Conservation (phyloP, 2,888 invertebrate species). For the Hylaea fasciaria region DNA sequence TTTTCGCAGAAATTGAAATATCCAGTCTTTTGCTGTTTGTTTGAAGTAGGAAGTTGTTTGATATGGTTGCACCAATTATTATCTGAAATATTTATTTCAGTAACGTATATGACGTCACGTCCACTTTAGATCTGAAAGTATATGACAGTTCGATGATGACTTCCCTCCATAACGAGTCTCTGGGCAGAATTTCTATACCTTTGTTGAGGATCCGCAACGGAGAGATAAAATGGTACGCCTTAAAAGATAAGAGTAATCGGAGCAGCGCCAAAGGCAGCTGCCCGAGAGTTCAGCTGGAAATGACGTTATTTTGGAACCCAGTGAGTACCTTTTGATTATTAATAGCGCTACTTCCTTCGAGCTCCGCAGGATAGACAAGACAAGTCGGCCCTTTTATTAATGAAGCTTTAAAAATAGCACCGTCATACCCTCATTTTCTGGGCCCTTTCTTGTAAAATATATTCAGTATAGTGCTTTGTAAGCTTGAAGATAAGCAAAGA, state of each 20-base stretch:
- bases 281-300: conserved; percentile 70
- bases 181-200: conserved; percentile 73
- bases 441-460: too few species aligned
- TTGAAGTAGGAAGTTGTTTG: too few species aligned
- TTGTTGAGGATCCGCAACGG: conserved; percentile 65
- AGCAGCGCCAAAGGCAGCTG: conserved; percentile 70
- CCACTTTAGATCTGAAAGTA: conserved; percentile 69
- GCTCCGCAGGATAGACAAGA: too few species aligned
- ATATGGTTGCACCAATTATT: background rate
- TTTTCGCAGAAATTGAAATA: too few species aligned
- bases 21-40: too few species aligned
- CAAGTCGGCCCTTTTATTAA: too few species aligned
- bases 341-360: background rate
- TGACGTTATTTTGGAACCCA: conserved; percentile 72
- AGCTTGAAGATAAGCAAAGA: too few species aligned
- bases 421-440: too few species aligned
- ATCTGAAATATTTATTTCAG: conserved; percentile 53
- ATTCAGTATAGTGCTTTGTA: too few species aligned
- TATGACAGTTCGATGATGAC: conserved; percentile 64
- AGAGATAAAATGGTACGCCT: conserved; percentile 68
- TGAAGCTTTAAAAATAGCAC: too few species aligned
- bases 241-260: conserved; percentile 67
- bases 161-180: conserved; percentile 53
- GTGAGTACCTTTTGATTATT: conserved; percentile 57
- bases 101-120: conserved; percentile 72